These are phyloP conservation scores for Falco peregrinus DNA, from an alignment of 2,797 vertebrate species.

Conservation along the genomic window DNA sequence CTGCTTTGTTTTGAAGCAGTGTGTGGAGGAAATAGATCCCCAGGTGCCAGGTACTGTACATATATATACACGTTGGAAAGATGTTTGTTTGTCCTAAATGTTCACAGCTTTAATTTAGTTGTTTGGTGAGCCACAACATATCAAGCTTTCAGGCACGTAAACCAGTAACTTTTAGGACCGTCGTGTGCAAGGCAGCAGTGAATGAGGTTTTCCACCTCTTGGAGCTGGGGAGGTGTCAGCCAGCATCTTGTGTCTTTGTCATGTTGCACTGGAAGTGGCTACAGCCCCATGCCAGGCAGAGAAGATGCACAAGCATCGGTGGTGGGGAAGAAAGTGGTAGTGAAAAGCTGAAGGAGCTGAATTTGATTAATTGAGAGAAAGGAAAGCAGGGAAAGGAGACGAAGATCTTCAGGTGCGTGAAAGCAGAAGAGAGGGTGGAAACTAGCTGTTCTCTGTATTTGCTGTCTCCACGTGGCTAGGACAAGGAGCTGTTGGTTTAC, in stretches of 20 bases:
- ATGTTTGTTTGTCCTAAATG: not conserved
- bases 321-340: not conserved
- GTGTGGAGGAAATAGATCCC: not conserved
- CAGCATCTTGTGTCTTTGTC: not conserved
- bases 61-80: not conserved
- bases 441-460: not conserved
- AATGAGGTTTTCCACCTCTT: not conserved
- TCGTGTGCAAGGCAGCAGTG: not conserved
- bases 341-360: not conserved
- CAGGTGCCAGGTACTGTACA: not conserved
- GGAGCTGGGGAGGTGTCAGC: not conserved
- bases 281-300: accelerated
- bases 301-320: not conserved
- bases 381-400: not conserved
- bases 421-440: not conserved
- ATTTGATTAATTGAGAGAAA: not conserved
- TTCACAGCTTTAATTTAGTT: not conserved
- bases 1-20: not conserved
- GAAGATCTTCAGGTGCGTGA: not conserved
- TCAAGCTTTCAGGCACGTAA: not conserved
- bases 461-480: accelerated
- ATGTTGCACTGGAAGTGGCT: not conserved
- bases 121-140: no score
- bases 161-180: not conserved
- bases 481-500: not conserved